Evolutionary conservation across 92 coral and sea anemone species (phyloP).

Genomic region (Isaurus tuberculatus): DNA sequence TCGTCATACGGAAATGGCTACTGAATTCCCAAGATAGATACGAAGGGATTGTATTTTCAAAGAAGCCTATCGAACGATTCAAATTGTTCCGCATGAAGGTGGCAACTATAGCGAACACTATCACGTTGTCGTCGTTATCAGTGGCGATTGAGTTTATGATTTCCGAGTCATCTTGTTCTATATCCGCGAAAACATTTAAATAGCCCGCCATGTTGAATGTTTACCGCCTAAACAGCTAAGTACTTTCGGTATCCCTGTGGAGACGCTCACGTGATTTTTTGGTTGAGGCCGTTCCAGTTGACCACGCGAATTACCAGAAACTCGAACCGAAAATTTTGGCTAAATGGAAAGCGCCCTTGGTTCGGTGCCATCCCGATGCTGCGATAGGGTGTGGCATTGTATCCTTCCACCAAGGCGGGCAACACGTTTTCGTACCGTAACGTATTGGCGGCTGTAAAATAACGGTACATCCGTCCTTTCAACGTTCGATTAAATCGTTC

Average conservation of each 20-base stretch:
- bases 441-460: too few species aligned
- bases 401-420: too few species aligned
- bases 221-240: constrained; percentile 2
- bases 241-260: constrained; percentile 1
- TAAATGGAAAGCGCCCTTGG: not conserved
- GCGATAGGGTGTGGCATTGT: too few species aligned
- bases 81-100: constrained; percentile 9
- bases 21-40: constrained; percentile 34
- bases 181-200: not conserved
- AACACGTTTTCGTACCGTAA: too few species aligned
- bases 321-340: not conserved
- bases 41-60: constrained; percentile 2
- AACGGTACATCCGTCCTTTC: too few species aligned
- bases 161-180: constrained; percentile 12
- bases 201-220: constrained; percentile 1
- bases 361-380: too few species aligned
- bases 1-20: constrained; percentile 30
- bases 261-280: not conserved
- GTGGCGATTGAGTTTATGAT: constrained; percentile 6
- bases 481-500: too few species aligned
- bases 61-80: constrained; percentile 2
- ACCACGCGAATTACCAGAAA: not conserved
- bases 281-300: not conserved
- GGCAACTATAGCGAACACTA: constrained; percentile 14
- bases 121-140: constrained; percentile 5